A percentile compares a stretch with the other conserved stretches of the same genome.
phyloP scores from a whole-genome alignment of 2,113 vertebrate species.

The Corythornis madagascariensis region DNA sequence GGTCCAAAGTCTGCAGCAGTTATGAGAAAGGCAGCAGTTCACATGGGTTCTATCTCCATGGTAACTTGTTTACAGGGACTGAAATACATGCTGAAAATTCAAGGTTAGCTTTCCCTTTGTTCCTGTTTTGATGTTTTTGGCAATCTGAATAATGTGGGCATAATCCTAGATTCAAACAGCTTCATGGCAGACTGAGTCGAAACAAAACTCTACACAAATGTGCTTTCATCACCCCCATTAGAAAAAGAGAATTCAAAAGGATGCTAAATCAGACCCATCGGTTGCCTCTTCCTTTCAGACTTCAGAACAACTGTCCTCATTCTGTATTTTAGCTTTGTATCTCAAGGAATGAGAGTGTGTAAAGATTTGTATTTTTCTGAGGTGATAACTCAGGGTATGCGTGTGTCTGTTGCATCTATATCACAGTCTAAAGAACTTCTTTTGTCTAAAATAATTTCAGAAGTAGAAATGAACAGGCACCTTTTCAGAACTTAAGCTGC shows the following conservation, averaged over 20 bases:
- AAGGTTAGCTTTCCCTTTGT: constrained; percentile 80
- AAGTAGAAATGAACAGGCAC: background rate
- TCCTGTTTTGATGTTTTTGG: constrained; percentile 80
- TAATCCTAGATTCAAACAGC: constrained; percentile 73
- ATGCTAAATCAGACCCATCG: constrained; percentile 64
- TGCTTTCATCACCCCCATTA: constrained; percentile 66
- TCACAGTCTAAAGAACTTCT: background rate
- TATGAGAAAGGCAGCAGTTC: constrained; percentile 68
- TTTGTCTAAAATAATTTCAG: constrained; percentile 7
- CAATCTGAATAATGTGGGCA: constrained; percentile 73
- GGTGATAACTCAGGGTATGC: background rate
- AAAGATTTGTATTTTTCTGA: constrained; percentile 9
- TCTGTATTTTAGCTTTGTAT: constrained; percentile 4
- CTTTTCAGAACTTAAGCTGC: constrained; percentile 22
- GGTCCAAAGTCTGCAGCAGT: constrained; percentile 67
- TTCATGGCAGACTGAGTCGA: constrained; percentile 68
- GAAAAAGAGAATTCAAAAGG: constrained; percentile 56
- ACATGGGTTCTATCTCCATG: constrained; percentile 80
- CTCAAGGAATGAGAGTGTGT: background rate
- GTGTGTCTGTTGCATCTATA: background rate
- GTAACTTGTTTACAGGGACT: constrained; percentile 81
- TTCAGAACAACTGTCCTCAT: background rate
- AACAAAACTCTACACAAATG: constrained; percentile 66
- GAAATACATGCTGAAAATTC: constrained; percentile 79
- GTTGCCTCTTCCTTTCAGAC: constrained; percentile 31